Base-by-base conservation (phyloP, 2,113 vertebrate genomes). In the Cercopithecus mona region DNA sequence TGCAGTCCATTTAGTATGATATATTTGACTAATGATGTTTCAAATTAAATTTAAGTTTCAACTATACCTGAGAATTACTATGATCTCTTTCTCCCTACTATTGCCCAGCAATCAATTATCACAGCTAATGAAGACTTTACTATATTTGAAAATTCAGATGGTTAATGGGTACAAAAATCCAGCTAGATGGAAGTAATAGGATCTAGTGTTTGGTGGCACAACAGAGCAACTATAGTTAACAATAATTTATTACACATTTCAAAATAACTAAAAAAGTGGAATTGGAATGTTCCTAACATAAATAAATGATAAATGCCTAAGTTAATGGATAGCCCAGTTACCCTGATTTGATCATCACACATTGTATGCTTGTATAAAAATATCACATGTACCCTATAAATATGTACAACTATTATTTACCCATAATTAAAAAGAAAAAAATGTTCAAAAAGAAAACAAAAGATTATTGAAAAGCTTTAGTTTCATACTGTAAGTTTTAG, bases 1-100 rank as follows among this genome's bases (percentile, higher is more conserved):
- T 92, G 59, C 3, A 94, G 25, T 84, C 52, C 32, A 79, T 40
- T 84, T 25, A 40, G 35, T 57, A 76, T 66, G 52, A 3, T 40
- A 83, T 48, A 40, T 76, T 88, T 79, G 52, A 94, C 40, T 85
- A 92, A 30, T 30, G 3, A 38, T 82, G 23, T 84, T 92, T 50
- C 76, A 80, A 90, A 45, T 52, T 86, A 70, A 86, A 89, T 88
- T 83, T 94, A 81, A 84, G 35, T 59, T 64, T 68, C 66, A 72
- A 70, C 40, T 87, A 66, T 18, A 93, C 83, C 70, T 94, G 48
- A 91, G 38, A 7, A 81, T 83, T 45, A 78, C 8, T 23, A 81
- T 55, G 48, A 48, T 59, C 83, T 93, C 43, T 4, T 75, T 55
- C 59, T 82, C 57, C 76, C 35, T 64, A 66, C n/a, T 79, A 64